Percentiles rank a stretch among this genome's conserved stretches.
Evolutionary conservation across 2,888 invertebrate species (phyloP).

Genomic region (Euzophera pinguis): DNA sequence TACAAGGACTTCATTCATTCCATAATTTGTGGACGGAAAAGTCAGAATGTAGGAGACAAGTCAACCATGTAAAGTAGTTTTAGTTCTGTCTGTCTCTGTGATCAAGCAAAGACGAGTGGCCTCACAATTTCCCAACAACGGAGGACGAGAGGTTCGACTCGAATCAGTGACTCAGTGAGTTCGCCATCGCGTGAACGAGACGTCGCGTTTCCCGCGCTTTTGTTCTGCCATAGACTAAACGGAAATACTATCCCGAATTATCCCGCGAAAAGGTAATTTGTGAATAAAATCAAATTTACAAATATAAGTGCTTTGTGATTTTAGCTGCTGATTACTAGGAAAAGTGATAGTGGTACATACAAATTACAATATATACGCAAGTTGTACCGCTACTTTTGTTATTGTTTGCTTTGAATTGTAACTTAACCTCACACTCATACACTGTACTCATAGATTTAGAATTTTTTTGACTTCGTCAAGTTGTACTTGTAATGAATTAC

Average conservation of each 20-base stretch:
- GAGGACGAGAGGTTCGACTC: no score
- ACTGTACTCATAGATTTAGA: no score
- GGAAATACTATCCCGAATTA: slow-evolving; percentile 37
- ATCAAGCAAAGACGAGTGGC: background rate
- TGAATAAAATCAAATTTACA: slow-evolving; percentile 23
- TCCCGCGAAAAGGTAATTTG: slow-evolving; percentile 58
- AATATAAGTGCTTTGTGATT: slow-evolving; percentile 16
- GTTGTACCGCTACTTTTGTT: slow-evolving; percentile 38
- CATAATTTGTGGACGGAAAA: no score
- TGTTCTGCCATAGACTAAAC: slow-evolving; percentile 40
- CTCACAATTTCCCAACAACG: background rate
- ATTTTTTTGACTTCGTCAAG: no score
- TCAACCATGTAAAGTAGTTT: no score
- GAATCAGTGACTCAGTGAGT: slow-evolving; percentile 39
- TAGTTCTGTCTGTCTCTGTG: no score
- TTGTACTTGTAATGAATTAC: no score
- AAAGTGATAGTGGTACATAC: background rate
- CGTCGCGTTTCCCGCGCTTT: slow-evolving; percentile 58
- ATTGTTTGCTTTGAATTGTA: slow-evolving; percentile 37
- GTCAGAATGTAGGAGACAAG: no score
- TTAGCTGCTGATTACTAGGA: background rate
- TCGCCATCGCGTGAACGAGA: slow-evolving; percentile 41
- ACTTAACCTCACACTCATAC: slow-evolving; percentile 30
- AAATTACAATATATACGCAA: slow-evolving; percentile 17
- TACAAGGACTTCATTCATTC: no score